Conservation (phyloP, 2,113 vertebrate species). For the Plectropomus leopardus region DNA sequence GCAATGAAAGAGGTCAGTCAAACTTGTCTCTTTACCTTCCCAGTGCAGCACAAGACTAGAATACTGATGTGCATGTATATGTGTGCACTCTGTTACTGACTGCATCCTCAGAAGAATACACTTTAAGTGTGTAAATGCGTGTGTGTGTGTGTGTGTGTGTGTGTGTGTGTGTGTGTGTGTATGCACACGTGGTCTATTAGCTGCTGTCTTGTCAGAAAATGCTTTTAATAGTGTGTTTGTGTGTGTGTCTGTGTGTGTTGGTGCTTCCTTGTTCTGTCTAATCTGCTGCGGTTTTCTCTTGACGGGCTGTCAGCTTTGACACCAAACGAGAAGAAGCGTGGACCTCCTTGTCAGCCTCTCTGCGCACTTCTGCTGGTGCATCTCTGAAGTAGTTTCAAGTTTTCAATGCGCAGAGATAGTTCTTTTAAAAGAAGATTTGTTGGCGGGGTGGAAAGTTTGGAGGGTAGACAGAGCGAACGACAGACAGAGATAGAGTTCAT, state of each 20-base stretch:
- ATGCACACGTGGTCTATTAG: background rate
- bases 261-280: slow-evolving; percentile 53
- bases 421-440: slow-evolving; percentile 53
- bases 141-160: slow-evolving; percentile 8
- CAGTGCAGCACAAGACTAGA: slow-evolving; percentile 7
- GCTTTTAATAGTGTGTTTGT: slow-evolving; percentile 42
- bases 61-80: slow-evolving; percentile 38
- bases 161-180: slow-evolving; percentile 9
- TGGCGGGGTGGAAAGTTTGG: slow-evolving; percentile 41
- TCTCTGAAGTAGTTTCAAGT: slow-evolving; percentile 56
- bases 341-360: slow-evolving; percentile 57
- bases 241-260: slow-evolving; percentile 8
- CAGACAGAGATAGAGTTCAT: slow-evolving; percentile 33
- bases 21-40: slow-evolving; percentile 30
- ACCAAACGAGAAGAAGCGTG: slow-evolving; percentile 53
- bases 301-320: slow-evolving; percentile 65
- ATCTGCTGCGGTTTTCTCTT: slow-evolving; percentile 46
- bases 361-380: background rate
- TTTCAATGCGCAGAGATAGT: slow-evolving; percentile 37
- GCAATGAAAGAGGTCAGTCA: slow-evolving; percentile 49
- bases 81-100: background rate
- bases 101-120: slow-evolving; percentile 9
- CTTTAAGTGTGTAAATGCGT: background rate
- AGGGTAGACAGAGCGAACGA: background rate
- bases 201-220: slow-evolving; percentile 35